A percentile compares a stretch with the other conserved stretches of the same genome.
phyloP scores from a whole-genome alignment of 2,888 invertebrate species.

The Aphodius granarius region DNA sequence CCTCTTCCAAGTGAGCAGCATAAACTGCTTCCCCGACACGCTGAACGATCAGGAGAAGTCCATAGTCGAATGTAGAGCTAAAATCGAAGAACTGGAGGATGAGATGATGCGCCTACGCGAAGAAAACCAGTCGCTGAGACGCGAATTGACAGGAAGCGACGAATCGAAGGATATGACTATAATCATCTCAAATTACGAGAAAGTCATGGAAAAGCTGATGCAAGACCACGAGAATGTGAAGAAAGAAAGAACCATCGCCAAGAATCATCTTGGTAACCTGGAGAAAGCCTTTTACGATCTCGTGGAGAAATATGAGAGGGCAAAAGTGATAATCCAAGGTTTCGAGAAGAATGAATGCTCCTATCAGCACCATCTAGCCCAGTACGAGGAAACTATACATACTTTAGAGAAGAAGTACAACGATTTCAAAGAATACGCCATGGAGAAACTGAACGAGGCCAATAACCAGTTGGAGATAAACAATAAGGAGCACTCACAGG shows the following conservation, averaged over 20 bases:
- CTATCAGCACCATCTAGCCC: conserved; percentile 39
- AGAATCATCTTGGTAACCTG: conserved; percentile 42
- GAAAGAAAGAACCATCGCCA: conserved; percentile 38
- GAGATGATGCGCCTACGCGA: conserved; percentile 2
- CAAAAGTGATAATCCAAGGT: conserved; percentile 42
- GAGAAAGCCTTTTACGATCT: conserved; percentile 46
- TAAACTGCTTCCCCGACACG: conserved; percentile 5
- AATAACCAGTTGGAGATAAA: conserved; percentile 38
- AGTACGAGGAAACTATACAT: conserved; percentile 38
- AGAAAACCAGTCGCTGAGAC: conserved; percentile 5
- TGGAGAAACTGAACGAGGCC: conserved; percentile 40
- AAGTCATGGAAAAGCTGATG: conserved; percentile 42
- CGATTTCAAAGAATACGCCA: conserved; percentile 39
- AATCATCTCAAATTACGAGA: conserved; percentile 42
- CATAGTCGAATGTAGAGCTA: not conserved
- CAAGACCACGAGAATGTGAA: conserved; percentile 40
- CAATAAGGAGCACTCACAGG: conserved; percentile 40
- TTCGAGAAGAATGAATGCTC: conserved; percentile 44
- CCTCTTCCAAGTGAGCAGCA: not conserved
- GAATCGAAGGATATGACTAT: conserved; percentile 22
- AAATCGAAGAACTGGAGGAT: conserved; percentile 9
- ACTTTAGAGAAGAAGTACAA: conserved; percentile 39
- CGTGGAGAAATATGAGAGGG: conserved; percentile 44
- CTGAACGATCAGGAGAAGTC: conserved; percentile 1
- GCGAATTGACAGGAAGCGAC: conserved; percentile 16